phyloP scores from a whole-genome alignment of 2,888 invertebrate species.

The Cantharis lateralis region DNA sequence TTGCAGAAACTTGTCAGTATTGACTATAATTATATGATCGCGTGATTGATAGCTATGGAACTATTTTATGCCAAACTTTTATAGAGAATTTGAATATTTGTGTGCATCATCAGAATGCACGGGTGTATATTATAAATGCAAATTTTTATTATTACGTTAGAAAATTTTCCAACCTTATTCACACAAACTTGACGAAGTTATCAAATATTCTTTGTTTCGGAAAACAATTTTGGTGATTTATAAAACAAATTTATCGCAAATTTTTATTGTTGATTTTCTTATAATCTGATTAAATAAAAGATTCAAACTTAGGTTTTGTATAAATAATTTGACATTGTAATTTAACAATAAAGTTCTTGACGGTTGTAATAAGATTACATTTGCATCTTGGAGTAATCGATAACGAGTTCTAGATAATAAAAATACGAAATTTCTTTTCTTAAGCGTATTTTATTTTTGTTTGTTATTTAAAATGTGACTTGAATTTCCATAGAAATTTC shows the following conservation, averaged over 20 bases:
- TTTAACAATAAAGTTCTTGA: background rate
- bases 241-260: background rate
- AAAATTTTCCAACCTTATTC: background rate
- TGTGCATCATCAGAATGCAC: background rate
- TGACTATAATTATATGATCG: constrained; percentile 35
- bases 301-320: background rate
- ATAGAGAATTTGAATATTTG: background rate
- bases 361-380: background rate
- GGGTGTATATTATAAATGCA: background rate
- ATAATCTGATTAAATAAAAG: too few relatives aligned
- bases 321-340: background rate
- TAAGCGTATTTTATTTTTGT: background rate
- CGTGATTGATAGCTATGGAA: constrained; percentile 32
- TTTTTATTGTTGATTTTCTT: background rate
- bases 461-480: background rate
- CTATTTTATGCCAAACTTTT: constrained; percentile 16
- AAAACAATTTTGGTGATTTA: background rate
- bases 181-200: background rate
- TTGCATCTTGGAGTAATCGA: background rate
- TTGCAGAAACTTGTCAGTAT: constrained; percentile 26
- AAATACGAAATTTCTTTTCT: background rate
- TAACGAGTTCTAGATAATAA: background rate
- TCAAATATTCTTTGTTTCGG: background rate
- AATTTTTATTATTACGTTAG: background rate
- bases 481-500: background rate